Percentiles rank a stretch among this genome's conserved stretches.
These are phyloP conservation scores for Platygyra sinensis DNA, from an alignment of 64 coral and sea anemone species.

Conservation along the genomic window DNA sequence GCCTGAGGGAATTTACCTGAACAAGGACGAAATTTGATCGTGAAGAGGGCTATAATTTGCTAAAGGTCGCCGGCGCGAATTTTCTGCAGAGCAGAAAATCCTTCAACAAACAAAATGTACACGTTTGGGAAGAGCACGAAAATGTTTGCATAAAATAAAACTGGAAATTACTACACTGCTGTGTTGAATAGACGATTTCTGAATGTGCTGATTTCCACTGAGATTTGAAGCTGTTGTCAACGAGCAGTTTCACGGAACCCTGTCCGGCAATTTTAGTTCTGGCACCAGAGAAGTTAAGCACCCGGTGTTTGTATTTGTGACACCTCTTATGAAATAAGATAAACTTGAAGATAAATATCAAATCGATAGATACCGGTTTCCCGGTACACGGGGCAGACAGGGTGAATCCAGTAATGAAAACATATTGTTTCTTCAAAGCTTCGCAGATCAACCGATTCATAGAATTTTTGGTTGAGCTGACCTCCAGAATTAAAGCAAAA, in stretches of 20 bases:
- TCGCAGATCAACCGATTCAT: too few relatives aligned
- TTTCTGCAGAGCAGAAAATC: background rate
- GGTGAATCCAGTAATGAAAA: background rate
- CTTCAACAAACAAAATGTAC: background rate
- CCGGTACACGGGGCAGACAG: background rate
- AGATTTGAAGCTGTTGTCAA: background rate
- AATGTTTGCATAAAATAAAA: too few relatives aligned
- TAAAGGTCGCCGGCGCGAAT: background rate
- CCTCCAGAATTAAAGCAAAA: too few relatives aligned
- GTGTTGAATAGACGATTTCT: too few relatives aligned
- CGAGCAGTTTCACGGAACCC: background rate
- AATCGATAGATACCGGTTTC: background rate
- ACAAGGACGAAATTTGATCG: background rate
- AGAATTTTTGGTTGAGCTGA: too few relatives aligned
- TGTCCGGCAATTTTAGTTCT: background rate
- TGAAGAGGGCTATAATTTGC: background rate
- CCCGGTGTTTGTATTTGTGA: background rate
- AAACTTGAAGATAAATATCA: background rate
- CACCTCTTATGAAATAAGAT: background rate
- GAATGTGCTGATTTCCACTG: too few relatives aligned
- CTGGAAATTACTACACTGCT: too few relatives aligned
- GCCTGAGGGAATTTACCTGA: background rate
- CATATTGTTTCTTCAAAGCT: background rate
- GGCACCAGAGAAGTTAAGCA: background rate
- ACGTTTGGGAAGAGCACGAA: too few relatives aligned